phyloP scores from a whole-genome alignment of 2,113 vertebrate species.

The Echinops telfairi region DNA sequence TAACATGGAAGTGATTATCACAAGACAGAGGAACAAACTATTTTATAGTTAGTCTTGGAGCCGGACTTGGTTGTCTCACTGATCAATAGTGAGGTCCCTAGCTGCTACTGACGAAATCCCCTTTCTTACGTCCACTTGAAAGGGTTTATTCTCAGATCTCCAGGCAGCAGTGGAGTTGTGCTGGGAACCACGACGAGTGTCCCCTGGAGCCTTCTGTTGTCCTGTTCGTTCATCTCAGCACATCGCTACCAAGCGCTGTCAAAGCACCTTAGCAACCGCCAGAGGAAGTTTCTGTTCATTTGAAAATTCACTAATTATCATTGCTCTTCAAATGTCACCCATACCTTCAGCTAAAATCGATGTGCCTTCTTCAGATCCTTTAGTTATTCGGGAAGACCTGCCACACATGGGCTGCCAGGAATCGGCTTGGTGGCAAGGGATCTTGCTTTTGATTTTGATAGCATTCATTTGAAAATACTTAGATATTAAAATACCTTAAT shows the following conservation, averaged over 20 bases:
- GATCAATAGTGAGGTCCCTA: constrained; percentile 61
- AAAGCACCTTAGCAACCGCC: constrained; percentile 72
- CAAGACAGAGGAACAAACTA: background rate
- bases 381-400: background rate
- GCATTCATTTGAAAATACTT: no score
- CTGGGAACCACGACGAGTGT: constrained; percentile 65
- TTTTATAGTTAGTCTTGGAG: constrained; percentile 44
- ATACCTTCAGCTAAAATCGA: background rate
- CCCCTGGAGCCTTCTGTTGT: constrained; percentile 64
- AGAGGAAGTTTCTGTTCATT: constrained; percentile 77
- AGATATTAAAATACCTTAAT: background rate
- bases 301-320: constrained; percentile 78
- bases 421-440: background rate
- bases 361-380: background rate
- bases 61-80: constrained; percentile 67
- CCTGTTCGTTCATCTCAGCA: constrained; percentile 70
- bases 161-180: constrained; percentile 47
- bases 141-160: constrained; percentile 76
- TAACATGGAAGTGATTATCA: constrained; percentile 6
- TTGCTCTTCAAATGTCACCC: constrained; percentile 4
- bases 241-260: constrained; percentile 78
- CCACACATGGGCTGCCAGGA: background rate
- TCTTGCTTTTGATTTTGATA: no score
- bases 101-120: constrained; percentile 56
- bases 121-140: constrained; percentile 48